Percentiles rank a stretch among this genome's conserved stretches.
These are phyloP conservation scores for Sebastes umbrosus DNA, from an alignment of 2,797 vertebrate genomes.

Conservation along the genomic window DNA sequence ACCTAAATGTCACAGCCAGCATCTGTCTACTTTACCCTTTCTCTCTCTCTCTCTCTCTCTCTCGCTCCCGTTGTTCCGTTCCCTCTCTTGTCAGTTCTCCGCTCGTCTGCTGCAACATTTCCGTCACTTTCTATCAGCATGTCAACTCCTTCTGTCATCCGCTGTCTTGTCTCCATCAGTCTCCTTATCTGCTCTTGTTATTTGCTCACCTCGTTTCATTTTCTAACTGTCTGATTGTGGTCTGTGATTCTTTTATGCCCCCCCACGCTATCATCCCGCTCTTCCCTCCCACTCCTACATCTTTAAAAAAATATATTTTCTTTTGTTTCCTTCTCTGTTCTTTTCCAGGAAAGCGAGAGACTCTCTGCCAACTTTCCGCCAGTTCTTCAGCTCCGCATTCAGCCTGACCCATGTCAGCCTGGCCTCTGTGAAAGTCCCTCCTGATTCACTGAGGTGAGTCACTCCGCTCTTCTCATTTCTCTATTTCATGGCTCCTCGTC, in stretches of 20 bases:
- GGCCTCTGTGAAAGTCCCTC: slow-evolving; percentile 85
- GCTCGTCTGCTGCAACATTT: slow-evolving; percentile 22
- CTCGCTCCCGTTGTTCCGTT: not conserved
- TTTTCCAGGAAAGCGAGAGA: slow-evolving; percentile 84
- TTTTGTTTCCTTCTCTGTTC: slow-evolving; percentile 6
- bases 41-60: not conserved
- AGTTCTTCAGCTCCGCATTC: slow-evolving; percentile 90
- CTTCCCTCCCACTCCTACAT: not conserved
- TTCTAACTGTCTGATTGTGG: slow-evolving; percentile 12
- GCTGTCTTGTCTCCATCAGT: slow-evolving; percentile 23
- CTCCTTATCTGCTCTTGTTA: slow-evolving; percentile 18
- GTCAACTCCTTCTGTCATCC: slow-evolving; percentile 19
- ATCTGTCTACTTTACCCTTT: slow-evolving; percentile 38
- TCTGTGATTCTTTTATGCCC: not conserved
- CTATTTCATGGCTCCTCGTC: not conserved
- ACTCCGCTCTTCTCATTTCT: not conserved
- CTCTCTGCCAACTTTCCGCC: slow-evolving; percentile 85
- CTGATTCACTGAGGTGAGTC: slow-evolving; percentile 87
- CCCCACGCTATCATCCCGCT: not conserved
- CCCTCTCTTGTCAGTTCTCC: slow-evolving; percentile 4
- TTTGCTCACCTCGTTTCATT: slow-evolving; percentile 24
- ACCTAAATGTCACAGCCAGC: slow-evolving; percentile 53
- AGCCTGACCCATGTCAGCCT: slow-evolving; percentile 86
- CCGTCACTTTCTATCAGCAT: slow-evolving; percentile 40
- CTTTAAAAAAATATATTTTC: not conserved